Conservation (phyloP, 2,888 invertebrate species). For the Epistrophella euchroma region DNA sequence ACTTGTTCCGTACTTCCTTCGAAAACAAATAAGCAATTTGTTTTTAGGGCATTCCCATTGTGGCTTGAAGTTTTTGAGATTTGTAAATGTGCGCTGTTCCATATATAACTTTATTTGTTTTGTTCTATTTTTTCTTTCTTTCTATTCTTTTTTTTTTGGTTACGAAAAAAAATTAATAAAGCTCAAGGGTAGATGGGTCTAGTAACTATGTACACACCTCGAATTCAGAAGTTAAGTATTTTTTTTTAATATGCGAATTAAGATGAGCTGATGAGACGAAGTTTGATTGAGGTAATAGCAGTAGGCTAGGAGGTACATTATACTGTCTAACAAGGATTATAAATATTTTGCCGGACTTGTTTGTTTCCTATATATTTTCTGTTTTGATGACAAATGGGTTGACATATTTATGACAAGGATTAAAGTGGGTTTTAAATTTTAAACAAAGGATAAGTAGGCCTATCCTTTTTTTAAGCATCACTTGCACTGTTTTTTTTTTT, state of each 20-base stretch:
- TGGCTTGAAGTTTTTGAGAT: slow-evolving; percentile 48
- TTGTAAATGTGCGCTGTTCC: slow-evolving; percentile 21
- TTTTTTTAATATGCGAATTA: not conserved
- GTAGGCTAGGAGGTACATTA: not conserved
- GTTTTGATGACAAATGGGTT: slow-evolving; percentile 25
- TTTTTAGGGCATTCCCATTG: slow-evolving; percentile 66
- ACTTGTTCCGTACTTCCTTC: slow-evolving; percentile 48
- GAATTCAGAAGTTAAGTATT: slow-evolving; percentile 3
- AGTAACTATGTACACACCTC: not conserved
- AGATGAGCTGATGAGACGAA: slow-evolving; percentile 17
- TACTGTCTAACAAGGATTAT: slow-evolving; percentile 20
- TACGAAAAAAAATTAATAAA: slow-evolving; percentile 43
- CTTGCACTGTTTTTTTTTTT: slow-evolving; percentile 6
- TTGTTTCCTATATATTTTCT: not conserved
- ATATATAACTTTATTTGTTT: slow-evolving; percentile 27
- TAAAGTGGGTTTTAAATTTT: slow-evolving; percentile 20
- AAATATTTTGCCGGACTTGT: slow-evolving; percentile 24
- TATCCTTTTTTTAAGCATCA: not conserved
- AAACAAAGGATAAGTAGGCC: slow-evolving; percentile 36
- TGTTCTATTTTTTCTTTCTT: not conserved
- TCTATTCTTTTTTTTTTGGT: slow-evolving; percentile 17
- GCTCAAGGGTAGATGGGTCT: slow-evolving; percentile 52
- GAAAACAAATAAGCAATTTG: slow-evolving; percentile 66
- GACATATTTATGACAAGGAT: slow-evolving; percentile 42
- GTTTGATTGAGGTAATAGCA: slow-evolving; percentile 28